Evolutionary conservation across 2,888 invertebrate species (phyloP).

Genomic region (Stegana nigrithorax): DNA sequence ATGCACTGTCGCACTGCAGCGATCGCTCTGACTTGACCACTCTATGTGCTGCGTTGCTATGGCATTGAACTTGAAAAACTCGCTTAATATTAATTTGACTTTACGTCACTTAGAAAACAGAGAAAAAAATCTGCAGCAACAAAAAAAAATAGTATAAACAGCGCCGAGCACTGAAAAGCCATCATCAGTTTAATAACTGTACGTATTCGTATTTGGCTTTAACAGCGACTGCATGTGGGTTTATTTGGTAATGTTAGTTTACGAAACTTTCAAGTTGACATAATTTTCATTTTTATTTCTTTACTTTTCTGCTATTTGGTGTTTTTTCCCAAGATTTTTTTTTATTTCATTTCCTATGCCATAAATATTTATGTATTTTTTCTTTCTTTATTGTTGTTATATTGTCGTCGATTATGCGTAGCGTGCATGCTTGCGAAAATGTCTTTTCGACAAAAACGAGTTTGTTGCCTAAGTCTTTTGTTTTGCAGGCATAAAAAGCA

Average conservation of each 20-base stretch:
- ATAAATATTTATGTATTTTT: not conserved
- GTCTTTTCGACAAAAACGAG: conserved; percentile 15
- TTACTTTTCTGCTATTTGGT: not conserved
- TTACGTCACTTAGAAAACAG: conserved; percentile 16
- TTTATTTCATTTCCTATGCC: too few species aligned
- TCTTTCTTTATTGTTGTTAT: not conserved
- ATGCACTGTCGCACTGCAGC: too few species aligned
- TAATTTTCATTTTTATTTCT: conserved; percentile 38
- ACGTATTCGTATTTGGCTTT: not conserved
- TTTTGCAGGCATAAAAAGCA: not conserved
- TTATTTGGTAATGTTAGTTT: not conserved
- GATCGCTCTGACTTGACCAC: too few species aligned
- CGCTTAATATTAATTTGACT: conserved; percentile 17
- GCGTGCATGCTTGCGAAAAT: not conserved
- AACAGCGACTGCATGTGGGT: not conserved
- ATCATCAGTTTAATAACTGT: conserved; percentile 32
- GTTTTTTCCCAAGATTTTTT: not conserved
- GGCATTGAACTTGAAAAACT: conserved; percentile 59
- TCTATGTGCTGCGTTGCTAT: conserved; percentile 44
- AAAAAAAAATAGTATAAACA: not conserved
- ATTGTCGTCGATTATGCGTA: not conserved
- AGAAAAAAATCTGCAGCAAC: not conserved
- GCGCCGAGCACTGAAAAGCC: too few species aligned
- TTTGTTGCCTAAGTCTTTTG: conserved; percentile 33
- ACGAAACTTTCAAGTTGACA: conserved; percentile 35